Base-by-base conservation (phyloP, 2,888 invertebrate species). In the Aricia artaxerxes region DNA sequence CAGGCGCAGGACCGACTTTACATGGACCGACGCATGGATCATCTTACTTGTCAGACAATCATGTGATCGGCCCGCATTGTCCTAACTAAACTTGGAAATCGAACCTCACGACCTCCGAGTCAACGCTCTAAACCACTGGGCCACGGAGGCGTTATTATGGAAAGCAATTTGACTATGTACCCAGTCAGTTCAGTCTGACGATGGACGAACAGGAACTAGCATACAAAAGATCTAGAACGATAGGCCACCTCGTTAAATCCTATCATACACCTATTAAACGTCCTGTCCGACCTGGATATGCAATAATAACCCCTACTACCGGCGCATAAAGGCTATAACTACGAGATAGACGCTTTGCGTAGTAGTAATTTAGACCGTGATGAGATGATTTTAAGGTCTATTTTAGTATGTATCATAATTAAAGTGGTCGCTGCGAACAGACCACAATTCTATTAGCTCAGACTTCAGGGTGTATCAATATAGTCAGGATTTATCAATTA, bases 231-330 rank as follows among this genome's bases (percentile, higher is more conserved):
- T 79, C 80, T 80, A 69, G 82, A 80, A 80, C 80, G 78, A 80
- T 78, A 80, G 79, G 80, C 80, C 81, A 81, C 82, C 78, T 80
- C 82, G 81, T 82, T 79, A 78, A 79, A 80, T 79, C 79, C 79
- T 79, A 81, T 73, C 81, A 24, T 82, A 80, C 78, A 78, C 75
- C 44, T 80, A 78, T 69, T 69, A 69, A 69, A 38, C 35, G 69
- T 38, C 64, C 64, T 61, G 61, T 61, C 4, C 64, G 35, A 69
- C 64, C 24, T 64, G 38, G 35, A 38, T 69, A 79, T 4, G 24
- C 72, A 16, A 79, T 79, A 35, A 64, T 77, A 38, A 24, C 11
- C 38, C 24, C 57, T 69, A 69, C 13, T 69, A 69, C 69, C 13
- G 13, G 16, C 16, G 69, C 69, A 0, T 69, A 69, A 69, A 69